These are phyloP conservation scores for Protomyctophum bolini DNA, from an alignment of 2,113 vertebrate genomes.

Conservation along the genomic window DNA sequence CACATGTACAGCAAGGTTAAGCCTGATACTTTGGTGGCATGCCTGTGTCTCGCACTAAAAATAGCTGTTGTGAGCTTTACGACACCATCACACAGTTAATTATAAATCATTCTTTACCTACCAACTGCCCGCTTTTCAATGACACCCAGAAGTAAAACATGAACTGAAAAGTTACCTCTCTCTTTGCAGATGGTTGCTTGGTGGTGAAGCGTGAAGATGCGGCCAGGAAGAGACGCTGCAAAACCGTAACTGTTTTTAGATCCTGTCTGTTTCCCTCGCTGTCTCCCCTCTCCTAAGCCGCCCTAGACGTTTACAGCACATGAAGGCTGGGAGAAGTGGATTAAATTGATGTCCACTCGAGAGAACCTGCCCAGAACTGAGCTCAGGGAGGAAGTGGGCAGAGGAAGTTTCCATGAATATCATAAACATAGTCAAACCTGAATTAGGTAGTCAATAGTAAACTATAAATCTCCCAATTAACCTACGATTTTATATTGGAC, in stretches of 20 bases:
- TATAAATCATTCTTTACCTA: background rate
- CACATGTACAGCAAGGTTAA: background rate
- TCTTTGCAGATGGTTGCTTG: slow-evolving; percentile 4
- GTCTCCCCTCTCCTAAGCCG: slow-evolving; percentile 17
- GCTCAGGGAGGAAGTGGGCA: slow-evolving; percentile 10
- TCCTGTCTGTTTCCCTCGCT: slow-evolving; percentile 14
- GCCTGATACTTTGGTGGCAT: no score
- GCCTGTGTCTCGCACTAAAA: no score
- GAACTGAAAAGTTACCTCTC: slow-evolving; percentile 10
- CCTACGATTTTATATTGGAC: background rate
- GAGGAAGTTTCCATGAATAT: background rate
- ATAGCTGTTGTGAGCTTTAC: no score
- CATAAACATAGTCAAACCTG: background rate
- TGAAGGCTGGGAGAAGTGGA: slow-evolving; percentile 38
- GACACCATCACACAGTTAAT: no score
- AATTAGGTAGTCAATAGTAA: background rate
- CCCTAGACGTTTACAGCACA: slow-evolving; percentile 24
- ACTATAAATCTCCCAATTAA: background rate
- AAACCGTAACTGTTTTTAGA: slow-evolving; percentile 2
- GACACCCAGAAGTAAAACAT: slow-evolving; percentile 13
- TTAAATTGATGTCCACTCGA: slow-evolving; percentile 43
- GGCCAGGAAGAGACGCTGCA: slow-evolving; percentile 13
- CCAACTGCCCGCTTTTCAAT: background rate
- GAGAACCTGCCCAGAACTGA: slow-evolving; percentile 28
- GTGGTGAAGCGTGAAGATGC: background rate